Evolutionary conservation across 1,140 invertebrate genomes (phyloP).

Genomic region (Tetranychus cinnabarinus): DNA sequence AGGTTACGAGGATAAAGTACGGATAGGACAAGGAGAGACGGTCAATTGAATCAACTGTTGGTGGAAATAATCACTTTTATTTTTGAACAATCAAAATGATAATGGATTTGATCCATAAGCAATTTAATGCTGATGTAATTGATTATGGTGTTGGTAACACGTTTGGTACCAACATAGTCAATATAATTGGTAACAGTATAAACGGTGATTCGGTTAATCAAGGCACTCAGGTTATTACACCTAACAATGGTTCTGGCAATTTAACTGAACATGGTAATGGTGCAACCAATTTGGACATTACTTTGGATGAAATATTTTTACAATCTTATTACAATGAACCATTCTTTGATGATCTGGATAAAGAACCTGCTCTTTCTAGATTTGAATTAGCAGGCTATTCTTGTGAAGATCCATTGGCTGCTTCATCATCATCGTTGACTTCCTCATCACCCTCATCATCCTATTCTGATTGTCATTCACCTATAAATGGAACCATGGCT

Average conservation of each 20-base stretch:
- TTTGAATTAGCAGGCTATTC: not conserved
- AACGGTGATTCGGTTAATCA: too few species aligned
- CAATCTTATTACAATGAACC: not conserved
- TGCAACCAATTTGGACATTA: not conserved
- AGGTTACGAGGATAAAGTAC: too few species aligned
- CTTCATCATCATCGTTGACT: not conserved
- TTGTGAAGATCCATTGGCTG: not conserved
- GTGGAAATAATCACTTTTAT: too few species aligned
- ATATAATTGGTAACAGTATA: too few species aligned
- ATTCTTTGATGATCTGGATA: not conserved
- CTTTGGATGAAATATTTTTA: not conserved
- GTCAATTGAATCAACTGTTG: too few species aligned
- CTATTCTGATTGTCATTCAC: not conserved
- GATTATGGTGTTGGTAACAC: conserved; percentile 5
- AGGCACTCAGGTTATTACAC: too few species aligned
- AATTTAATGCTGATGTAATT: too few species aligned
- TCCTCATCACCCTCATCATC: not conserved
- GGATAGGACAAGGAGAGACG: too few species aligned
- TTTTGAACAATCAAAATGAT: too few species aligned
- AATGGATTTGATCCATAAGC: too few species aligned
- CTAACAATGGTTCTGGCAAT: too few species aligned
- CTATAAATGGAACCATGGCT: not conserved
- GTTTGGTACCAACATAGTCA: not conserved
- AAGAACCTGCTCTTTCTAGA: not conserved
- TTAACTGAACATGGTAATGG: too few species aligned